These are phyloP conservation scores for Auanema sp. DNA, from an alignment of 2,888 invertebrate genomes.

Conservation along the genomic window DNA sequence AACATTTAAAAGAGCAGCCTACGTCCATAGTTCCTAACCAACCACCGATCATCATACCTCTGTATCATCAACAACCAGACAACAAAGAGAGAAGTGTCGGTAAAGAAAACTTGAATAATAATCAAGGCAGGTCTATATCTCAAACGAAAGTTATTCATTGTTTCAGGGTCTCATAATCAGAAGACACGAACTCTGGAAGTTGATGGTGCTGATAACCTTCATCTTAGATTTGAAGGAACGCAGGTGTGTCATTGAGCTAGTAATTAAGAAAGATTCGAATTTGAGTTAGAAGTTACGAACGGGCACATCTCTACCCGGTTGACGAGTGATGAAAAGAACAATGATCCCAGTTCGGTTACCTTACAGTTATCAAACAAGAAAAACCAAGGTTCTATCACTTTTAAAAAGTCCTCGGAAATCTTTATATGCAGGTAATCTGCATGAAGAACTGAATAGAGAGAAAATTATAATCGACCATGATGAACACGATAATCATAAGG, in stretches of 20 bases:
- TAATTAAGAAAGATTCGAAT: neutral
- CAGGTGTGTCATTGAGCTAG: neutral
- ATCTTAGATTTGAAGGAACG: slow-evolving; percentile 12
- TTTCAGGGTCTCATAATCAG: too few relatives aligned
- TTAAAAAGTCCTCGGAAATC: too few relatives aligned
- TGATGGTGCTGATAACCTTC: slow-evolving; percentile 5
- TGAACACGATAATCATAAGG: neutral
- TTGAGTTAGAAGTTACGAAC: slow-evolving; percentile 19
- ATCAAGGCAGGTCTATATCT: neutral
- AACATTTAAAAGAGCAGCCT: slow-evolving; percentile 25
- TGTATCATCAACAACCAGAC: slow-evolving; percentile 2
- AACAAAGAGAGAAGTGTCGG: neutral
- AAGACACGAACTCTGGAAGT: too few relatives aligned
- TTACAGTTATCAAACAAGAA: neutral
- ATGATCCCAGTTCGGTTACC: neutral
- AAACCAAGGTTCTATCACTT: too few relatives aligned
- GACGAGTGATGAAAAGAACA: neutral
- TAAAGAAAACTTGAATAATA: neutral
- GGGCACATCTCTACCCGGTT: slow-evolving; percentile 14
- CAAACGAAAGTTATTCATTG: neutral
- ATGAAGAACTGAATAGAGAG: neutral
- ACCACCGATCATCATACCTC: slow-evolving; percentile 27
- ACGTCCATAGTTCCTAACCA: slow-evolving; percentile 16
- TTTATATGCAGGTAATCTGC: neutral
- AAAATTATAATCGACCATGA: neutral